These are phyloP conservation scores for Nibea coibor DNA, from an alignment of 2,113 vertebrate genomes.

Conservation along the genomic window DNA sequence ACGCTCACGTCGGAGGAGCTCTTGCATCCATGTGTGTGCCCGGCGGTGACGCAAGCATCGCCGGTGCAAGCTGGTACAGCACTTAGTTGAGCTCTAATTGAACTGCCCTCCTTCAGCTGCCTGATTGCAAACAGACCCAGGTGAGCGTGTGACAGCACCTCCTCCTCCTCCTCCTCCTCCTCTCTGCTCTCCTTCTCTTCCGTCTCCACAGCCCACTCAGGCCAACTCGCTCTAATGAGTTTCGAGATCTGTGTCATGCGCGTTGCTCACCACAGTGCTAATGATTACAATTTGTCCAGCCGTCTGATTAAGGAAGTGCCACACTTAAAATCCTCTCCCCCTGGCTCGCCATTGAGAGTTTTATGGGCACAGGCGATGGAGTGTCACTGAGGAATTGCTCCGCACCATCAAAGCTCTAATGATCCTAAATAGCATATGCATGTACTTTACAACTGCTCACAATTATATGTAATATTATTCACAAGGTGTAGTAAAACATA, in stretches of 20 bases:
- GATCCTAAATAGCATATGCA: conserved; percentile 69
- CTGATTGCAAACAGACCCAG: conserved; percentile 77
- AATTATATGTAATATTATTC: conserved; percentile 72
- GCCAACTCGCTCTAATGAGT: conserved; percentile 59
- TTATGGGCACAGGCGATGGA: conserved; percentile 71
- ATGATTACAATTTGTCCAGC: conserved; percentile 78
- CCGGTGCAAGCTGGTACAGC: conserved; percentile 23
- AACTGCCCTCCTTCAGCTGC: conserved; percentile 37
- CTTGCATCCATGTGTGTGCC: conserved; percentile 36
- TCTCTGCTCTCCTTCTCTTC: background rate
- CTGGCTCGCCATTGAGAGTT: conserved; percentile 48
- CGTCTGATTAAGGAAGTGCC: conserved; percentile 67
- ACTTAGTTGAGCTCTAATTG: conserved; percentile 50
- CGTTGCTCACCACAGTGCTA: conserved; percentile 59
- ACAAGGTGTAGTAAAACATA: conserved; percentile 59
- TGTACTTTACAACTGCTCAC: conserved; percentile 73
- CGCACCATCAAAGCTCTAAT: conserved; percentile 72
- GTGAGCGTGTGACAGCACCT: conserved; percentile 60
- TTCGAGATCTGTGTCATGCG: conserved; percentile 60
- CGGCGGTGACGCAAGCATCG: conserved; percentile 48
- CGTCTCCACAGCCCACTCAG: conserved; percentile 11
- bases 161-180: background rate
- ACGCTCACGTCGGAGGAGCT: conserved; percentile 13
- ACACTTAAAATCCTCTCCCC: conserved; percentile 57
- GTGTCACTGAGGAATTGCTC: conserved; percentile 74